A percentile compares a stretch with the other conserved stretches of the same genome.
phyloP scores from a whole-genome alignment of 2,113 vertebrate species.

The Hiodon alosoides region DNA sequence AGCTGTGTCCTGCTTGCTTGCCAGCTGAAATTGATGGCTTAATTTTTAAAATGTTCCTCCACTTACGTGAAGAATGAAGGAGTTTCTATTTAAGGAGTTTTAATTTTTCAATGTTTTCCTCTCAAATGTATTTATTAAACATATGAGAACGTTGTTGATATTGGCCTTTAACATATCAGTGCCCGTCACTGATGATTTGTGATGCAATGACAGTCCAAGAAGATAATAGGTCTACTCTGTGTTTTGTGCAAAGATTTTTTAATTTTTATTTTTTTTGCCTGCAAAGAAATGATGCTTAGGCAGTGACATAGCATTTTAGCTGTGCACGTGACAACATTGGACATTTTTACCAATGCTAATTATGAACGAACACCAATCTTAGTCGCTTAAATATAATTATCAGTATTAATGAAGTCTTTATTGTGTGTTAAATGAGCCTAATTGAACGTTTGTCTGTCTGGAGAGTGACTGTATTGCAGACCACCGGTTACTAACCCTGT shows the following conservation, averaged over 20 bases:
- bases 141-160: no score
- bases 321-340: neutral
- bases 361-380: slow-evolving; percentile 12
- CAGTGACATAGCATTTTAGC: neutral
- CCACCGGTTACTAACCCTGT: neutral
- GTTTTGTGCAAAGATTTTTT: neutral
- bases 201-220: neutral
- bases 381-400: neutral
- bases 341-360: slow-evolving; percentile 6
- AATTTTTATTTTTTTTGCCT: neutral
- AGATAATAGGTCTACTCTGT: neutral
- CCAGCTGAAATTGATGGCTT: no score
- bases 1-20: no score
- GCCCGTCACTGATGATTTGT: neutral
- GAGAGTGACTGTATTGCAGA: neutral
- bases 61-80: no score
- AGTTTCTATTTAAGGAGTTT: no score
- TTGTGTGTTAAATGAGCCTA: slow-evolving; percentile 1
- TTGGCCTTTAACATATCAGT: neutral
- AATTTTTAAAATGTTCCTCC: no score
- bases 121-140: no score
- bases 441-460: neutral
- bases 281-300: neutral
- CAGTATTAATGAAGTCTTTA: slow-evolving; percentile 15
- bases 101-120: no score